These are phyloP conservation scores for Melanotaenia duboulayi DNA, from an alignment of 2,113 vertebrate genomes.

Conservation along the genomic window DNA sequence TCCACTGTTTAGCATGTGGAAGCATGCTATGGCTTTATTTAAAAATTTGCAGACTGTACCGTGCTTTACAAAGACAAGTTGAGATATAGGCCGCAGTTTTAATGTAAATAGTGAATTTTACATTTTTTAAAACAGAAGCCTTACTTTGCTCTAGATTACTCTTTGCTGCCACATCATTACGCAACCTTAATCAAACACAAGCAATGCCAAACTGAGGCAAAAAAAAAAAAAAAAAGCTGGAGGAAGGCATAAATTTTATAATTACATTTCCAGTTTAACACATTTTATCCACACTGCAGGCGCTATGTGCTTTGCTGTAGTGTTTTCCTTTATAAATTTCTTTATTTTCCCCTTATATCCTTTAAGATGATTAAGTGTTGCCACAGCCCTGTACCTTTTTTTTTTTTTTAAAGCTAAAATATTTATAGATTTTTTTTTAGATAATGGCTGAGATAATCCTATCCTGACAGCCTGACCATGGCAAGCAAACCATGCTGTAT, in stretches of 20 bases:
- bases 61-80: background rate
- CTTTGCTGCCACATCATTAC: constrained; percentile 13
- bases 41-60: too few relatives aligned
- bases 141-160: background rate
- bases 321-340: too few relatives aligned
- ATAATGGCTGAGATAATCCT: background rate
- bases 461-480: background rate
- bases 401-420: background rate
- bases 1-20: background rate
- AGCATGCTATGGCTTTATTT: background rate
- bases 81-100: background rate
- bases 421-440: background rate
- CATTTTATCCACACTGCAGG: background rate
- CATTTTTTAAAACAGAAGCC: background rate
- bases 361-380: background rate
- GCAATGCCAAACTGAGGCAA: constrained; percentile 1
- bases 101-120: background rate
- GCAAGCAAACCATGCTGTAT: background rate
- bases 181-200: background rate
- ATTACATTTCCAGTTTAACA: background rate
- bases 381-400: background rate
- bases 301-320: background rate
- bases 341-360: too few relatives aligned
- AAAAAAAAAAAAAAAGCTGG: background rate
- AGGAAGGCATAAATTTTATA: background rate